phyloP scores from a whole-genome alignment of 2,888 invertebrate genomes.

The Chouioia cunea region DNA sequence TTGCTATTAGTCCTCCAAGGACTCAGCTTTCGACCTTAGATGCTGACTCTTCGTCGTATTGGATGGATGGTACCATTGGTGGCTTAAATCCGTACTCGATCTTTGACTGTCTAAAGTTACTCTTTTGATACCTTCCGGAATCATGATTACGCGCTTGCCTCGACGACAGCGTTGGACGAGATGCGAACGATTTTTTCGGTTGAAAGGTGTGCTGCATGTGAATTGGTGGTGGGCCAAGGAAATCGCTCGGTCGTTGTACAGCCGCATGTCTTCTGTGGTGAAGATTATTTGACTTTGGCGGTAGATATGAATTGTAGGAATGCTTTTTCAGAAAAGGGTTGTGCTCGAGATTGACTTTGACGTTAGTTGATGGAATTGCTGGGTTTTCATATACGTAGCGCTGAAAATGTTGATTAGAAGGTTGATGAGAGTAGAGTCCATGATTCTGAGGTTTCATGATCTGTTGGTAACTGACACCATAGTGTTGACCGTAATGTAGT shows the following conservation, averaged over 20 bases:
- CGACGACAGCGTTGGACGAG: conserved; percentile 36
- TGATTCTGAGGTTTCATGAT: conserved; percentile 53
- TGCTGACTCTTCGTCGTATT: conserved; percentile 78
- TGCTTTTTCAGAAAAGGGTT: conserved; percentile 31
- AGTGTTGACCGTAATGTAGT: conserved; percentile 55
- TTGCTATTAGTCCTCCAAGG: conserved; percentile 5
- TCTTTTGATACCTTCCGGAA: conserved; percentile 66
- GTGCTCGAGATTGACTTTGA: conserved; percentile 25
- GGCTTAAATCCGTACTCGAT: conserved; percentile 89
- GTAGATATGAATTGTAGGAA: conserved; percentile 27
- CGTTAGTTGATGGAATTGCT: conserved; percentile 45
- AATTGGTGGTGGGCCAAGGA: conserved; percentile 72
- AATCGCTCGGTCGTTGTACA: conserved; percentile 53
- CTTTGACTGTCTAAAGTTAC: conserved; percentile 76
- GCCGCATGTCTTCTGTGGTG: conserved; percentile 50
- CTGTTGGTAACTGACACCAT: conserved; percentile 56
- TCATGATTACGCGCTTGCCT: conserved; percentile 70
- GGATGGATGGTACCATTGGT: conserved; percentile 83
- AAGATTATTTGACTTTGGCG: conserved; percentile 44
- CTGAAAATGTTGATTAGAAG: conserved; percentile 45
- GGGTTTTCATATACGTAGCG: conserved; percentile 54
- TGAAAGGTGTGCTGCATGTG: conserved; percentile 51
- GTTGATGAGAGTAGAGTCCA: conserved; percentile 47
- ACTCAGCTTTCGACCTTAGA: conserved; percentile 60
- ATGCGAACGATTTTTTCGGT: conserved; percentile 44